Percentiles rank a stretch among this genome's conserved stretches.
Conservation (phyloP, 2,888 invertebrate species). For the Calameuta pallipes region DNA sequence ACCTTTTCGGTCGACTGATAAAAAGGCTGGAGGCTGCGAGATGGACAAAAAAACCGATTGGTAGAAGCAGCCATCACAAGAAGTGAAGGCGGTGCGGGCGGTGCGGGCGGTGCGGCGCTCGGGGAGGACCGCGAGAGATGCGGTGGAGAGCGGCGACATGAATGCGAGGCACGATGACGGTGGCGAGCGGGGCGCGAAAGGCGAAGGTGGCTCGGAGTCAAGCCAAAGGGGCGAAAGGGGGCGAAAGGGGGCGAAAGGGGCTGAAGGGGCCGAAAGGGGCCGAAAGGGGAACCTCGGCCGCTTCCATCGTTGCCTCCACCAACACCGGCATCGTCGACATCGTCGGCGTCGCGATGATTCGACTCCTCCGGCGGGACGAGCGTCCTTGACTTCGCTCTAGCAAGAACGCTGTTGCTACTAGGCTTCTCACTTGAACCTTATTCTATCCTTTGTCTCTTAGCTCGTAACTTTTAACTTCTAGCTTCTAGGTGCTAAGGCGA, state of each 20-base stretch:
- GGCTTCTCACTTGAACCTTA: not conserved
- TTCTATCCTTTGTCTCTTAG: not conserved
- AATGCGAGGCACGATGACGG: conserved; percentile 25
- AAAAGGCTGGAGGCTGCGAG: conserved; percentile 51
- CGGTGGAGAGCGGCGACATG: conserved; percentile 15
- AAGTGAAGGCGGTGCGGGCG: not conserved
- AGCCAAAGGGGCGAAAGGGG: not conserved
- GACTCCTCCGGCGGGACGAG: conserved; percentile 33
- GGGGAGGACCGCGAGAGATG: conserved; percentile 18
- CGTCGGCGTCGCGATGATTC: conserved; percentile 34
- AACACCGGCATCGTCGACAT: too few relatives aligned
- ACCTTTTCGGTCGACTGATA: conserved; percentile 55
- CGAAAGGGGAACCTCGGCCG: conserved; percentile 37
- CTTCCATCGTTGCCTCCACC: not conserved
- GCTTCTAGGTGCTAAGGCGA: too few relatives aligned
- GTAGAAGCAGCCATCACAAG: conserved; percentile 35
- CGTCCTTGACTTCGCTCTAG: conserved; percentile 51
- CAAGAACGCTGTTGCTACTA: conserved; percentile 30
- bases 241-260: conserved; percentile 6
- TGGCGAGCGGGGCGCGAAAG: conserved; percentile 7
- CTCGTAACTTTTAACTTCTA: not conserved
- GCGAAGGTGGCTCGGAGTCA: conserved; percentile 4
- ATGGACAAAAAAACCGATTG: conserved; percentile 41
- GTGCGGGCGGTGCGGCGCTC: not conserved
- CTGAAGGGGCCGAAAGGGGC: conserved; percentile 47